These are phyloP conservation scores for Coendou prehensilis DNA, from an alignment of 2,797 vertebrate species.

Conservation along the genomic window DNA sequence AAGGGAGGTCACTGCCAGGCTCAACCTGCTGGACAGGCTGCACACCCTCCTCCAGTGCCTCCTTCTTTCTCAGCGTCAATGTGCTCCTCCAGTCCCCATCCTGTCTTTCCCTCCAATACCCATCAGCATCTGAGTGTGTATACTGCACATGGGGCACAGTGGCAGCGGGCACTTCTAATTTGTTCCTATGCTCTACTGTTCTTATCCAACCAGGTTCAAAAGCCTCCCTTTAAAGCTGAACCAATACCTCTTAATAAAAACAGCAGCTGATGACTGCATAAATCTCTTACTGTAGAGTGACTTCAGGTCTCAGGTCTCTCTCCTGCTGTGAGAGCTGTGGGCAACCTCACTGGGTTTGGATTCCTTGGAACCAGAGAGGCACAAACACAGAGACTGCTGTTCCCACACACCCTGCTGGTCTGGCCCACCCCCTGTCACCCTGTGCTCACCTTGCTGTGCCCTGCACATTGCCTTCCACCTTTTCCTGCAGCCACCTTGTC, in stretches of 20 bases:
- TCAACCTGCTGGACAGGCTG: too few species aligned
- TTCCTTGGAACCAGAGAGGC: background rate
- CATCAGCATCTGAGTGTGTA: background rate
- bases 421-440: background rate
- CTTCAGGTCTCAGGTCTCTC: background rate
- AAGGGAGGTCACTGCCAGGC: background rate
- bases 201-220: background rate
- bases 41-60: background rate
- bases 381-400: background rate
- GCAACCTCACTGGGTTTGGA: background rate
- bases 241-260: background rate
- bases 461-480: background rate
- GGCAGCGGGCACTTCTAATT: background rate
- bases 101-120: background rate
- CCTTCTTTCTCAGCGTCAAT: background rate
- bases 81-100: too few species aligned
- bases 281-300: background rate
- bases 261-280: background rate
- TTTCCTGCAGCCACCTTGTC: background rate
- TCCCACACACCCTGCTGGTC: background rate
- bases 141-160: fast-evolving
- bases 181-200: background rate
- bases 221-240: background rate
- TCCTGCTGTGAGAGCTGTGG: background rate
- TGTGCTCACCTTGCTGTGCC: background rate